Conservation (phyloP, 2,797 vertebrate genomes). For the Propithecus deckenii region DNA sequence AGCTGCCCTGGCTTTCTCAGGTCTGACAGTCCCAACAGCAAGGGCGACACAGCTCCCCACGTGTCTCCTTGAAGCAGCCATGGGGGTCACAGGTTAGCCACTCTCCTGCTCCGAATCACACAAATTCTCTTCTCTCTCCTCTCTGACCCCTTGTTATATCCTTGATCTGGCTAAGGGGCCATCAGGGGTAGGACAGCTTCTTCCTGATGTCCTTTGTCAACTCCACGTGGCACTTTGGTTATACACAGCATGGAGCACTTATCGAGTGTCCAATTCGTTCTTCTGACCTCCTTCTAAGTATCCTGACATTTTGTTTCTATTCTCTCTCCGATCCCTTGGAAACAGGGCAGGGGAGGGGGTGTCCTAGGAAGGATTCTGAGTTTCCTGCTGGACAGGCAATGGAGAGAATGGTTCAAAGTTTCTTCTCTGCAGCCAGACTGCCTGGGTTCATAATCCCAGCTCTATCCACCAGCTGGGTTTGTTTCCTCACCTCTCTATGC, state of each 20-base stretch:
- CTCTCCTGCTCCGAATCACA: not conserved
- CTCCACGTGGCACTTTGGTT: not conserved
- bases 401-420: not conserved
- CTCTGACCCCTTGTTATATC: not conserved
- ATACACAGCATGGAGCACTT: not conserved
- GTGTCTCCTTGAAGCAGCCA: not conserved
- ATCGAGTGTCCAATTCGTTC: not conserved
- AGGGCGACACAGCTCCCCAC: not conserved
- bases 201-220: not conserved
- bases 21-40: not conserved
- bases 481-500: not conserved
- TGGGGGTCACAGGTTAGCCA: not conserved
- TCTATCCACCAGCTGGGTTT: not conserved
- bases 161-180: not conserved
- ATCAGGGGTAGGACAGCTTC: accelerated
- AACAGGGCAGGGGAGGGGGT: no score
- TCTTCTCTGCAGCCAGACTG: not conserved
- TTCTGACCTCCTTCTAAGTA: not conserved
- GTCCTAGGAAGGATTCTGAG: not conserved
- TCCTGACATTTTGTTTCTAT: not conserved
- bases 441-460: not conserved
- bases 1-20: not conserved
- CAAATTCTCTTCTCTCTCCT: not conserved
- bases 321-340: not conserved
- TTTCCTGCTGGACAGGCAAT: not conserved